phyloP scores from a whole-genome alignment of 2,113 vertebrate species.

The Oryzias curvinotus region DNA sequence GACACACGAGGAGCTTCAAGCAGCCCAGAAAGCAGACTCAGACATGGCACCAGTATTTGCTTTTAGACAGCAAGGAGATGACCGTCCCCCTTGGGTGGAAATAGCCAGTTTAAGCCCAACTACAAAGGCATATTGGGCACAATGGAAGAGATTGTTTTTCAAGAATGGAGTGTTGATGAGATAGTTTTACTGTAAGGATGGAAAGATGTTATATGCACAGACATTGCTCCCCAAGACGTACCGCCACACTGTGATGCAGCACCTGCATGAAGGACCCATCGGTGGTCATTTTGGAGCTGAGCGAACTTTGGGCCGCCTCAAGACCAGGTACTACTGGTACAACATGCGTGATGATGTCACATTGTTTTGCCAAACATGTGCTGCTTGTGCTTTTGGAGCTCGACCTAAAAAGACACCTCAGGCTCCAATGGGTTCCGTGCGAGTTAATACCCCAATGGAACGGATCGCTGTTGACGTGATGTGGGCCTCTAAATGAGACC shows the following conservation, averaged over 20 bases:
- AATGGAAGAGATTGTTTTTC: neutral
- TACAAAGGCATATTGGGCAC: slow-evolving; percentile 1
- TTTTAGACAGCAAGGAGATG: neutral
- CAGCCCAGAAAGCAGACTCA: neutral
- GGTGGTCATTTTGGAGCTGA: too few relatives aligned
- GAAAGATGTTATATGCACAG: neutral
- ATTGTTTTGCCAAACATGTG: slow-evolving; percentile 6
- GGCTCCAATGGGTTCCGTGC: too few relatives aligned
- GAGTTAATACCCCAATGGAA: too few relatives aligned
- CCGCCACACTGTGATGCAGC: neutral
- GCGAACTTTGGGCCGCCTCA: too few relatives aligned
- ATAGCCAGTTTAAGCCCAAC: neutral
- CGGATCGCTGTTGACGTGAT: too few relatives aligned
- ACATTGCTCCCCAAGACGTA: neutral
- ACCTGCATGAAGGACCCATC: too few relatives aligned
- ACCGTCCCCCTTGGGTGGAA: neutral
- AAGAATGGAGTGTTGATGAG: neutral
- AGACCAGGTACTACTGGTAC: too few relatives aligned
- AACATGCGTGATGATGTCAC: too few relatives aligned
- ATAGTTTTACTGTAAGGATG: neutral
- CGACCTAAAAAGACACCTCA: too few relatives aligned
- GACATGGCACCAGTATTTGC: slow-evolving; percentile 1
- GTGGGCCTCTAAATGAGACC: too few relatives aligned
- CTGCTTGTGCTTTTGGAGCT: neutral
- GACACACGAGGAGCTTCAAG: neutral